These are phyloP conservation scores for Muscicapa striata DNA, from an alignment of 2,797 vertebrate genomes.

Conservation along the genomic window DNA sequence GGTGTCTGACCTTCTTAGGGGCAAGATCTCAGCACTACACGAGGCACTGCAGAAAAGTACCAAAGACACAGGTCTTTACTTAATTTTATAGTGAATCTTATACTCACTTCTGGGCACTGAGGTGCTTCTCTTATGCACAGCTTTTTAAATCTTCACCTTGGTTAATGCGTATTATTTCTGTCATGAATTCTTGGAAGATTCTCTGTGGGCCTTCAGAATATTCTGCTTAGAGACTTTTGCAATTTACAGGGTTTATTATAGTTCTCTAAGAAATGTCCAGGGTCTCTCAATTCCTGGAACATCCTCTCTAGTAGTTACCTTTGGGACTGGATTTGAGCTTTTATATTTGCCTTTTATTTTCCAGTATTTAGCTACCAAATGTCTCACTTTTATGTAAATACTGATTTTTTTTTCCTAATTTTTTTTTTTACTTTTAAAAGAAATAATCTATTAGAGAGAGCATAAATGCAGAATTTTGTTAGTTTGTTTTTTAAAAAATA, in stretches of 20 bases:
- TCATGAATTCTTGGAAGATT: slow-evolving; percentile 18
- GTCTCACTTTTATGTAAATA: not conserved
- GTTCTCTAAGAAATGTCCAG: not conserved
- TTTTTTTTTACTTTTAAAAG: not conserved
- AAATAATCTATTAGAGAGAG: not conserved
- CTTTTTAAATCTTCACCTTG: slow-evolving; percentile 35
- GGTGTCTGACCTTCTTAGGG: not conserved
- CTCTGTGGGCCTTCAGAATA: not conserved
- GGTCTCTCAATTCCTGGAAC: not conserved
- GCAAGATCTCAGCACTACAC: not conserved
- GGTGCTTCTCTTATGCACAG: not conserved
- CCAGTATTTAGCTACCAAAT: not conserved
- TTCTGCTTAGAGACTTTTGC: not conserved
- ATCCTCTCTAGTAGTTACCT: not conserved
- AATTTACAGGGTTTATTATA: slow-evolving; percentile 24
- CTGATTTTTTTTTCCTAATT: rapidly evolving
- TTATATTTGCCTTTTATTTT: not conserved
- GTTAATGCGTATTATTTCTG: slow-evolving; percentile 19
- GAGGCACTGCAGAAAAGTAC: not conserved
- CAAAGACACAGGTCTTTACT: not conserved
- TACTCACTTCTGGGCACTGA: not conserved
- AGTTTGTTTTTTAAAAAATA: not conserved
- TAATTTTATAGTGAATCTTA: not conserved
- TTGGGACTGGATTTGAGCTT: slow-evolving; percentile 31
- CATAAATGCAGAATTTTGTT: not conserved